Base-by-base conservation (phyloP, 2,888 invertebrate species). In the Entomobrya proxima region DNA sequence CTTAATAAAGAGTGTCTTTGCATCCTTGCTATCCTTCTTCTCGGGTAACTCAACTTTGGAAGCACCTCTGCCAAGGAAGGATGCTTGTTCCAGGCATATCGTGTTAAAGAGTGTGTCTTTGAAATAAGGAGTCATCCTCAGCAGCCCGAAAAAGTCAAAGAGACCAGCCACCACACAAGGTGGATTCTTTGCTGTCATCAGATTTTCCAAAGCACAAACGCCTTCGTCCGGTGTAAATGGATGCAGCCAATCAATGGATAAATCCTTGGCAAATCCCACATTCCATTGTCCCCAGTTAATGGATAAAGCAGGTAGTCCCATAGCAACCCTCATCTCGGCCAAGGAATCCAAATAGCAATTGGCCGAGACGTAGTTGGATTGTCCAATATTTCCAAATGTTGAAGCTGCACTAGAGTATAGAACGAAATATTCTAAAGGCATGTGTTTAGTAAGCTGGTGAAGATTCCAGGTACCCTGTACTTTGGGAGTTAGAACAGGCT, bases 341-440 rank as follows among this genome's bases (percentile, higher is more conserved):
- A 79, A 30, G 0, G 75, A 44, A 35, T 86, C 86, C 24, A 86
- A 13, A 18, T 79, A 86, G 11, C 44, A 30, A 27, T 86, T 86
- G 2, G 75, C 83, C 4, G 86, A 74, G 0, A 75, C 58, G 37
- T 86, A 74, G 30, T 83, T 83, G 3, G 55, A 32, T 58, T 86
- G 86, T 0, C 75, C 86, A 9, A 64, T 21, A 24, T 72, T 55
- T 4, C 84, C 87, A 15, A 87, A 61, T 0, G 75, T 47, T 2
- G 47, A 6, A 4, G 76, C 72, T 0, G 58, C 61, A 1, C 85
- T 85, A 3, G 87, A 87, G 21, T 76, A 81, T 1, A 87, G 9
- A 1, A 84, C 69, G 40, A 87, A 87, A 44, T 67, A 61, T 67
- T 87, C 87, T 44, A 87, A n/a, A 0, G 58, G 35, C 0, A 6